Conservation (phyloP, 2,113 vertebrate genomes). For the Gallinago undulata region DNA sequence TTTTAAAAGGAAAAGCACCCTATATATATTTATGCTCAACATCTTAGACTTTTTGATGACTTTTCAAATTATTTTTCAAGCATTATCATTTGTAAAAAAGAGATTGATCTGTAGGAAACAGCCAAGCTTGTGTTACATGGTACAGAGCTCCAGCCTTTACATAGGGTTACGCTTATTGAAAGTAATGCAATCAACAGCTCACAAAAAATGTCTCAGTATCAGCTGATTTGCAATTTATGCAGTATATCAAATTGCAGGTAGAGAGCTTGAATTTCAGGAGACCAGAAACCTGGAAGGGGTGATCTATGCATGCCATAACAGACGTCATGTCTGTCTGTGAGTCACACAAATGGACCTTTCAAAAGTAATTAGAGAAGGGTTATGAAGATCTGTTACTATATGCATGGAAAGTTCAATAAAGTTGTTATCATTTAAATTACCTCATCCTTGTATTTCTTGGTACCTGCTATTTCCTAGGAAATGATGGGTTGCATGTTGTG, state of each 20-base stretch:
- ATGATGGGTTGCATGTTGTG: background rate
- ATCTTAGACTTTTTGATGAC: background rate
- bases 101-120: background rate
- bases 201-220: background rate
- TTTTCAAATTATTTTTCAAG: background rate
- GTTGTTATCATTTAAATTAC: background rate
- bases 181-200: background rate
- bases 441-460: background rate
- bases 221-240: background rate
- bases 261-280: background rate
- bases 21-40: background rate
- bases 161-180: background rate
- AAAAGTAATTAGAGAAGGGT: background rate
- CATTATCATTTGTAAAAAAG: background rate
- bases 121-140: background rate
- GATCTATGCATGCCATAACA: background rate
- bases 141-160: background rate
- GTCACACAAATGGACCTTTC: background rate
- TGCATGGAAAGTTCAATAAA: background rate
- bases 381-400: background rate
- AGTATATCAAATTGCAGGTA: background rate
- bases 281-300: background rate
- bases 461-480: background rate
- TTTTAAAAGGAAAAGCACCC: background rate
- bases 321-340: rapidly evolving